Percentiles rank a stretch among this genome's conserved stretches.
Evolutionary conservation across 1,140 invertebrate species (phyloP).

Genomic region (Callitettix versicolor): DNA sequence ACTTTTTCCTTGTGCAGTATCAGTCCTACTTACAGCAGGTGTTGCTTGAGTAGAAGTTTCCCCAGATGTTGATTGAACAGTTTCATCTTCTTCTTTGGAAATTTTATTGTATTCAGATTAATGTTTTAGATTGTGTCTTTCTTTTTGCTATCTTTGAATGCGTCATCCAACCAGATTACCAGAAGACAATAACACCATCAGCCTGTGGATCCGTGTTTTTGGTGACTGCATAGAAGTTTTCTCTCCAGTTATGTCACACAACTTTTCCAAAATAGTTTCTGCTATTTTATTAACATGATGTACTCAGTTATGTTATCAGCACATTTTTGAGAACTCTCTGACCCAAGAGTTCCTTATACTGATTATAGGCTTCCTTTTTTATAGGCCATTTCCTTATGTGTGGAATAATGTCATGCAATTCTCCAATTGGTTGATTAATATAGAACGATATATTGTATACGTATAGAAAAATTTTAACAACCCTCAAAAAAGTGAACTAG

Average conservation of each 20-base stretch:
- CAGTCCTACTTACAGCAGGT: background rate
- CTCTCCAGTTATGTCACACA: conserved; percentile 15
- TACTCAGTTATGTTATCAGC: conserved; percentile 16
- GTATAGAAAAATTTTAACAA: no score
- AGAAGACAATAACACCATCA: conserved; percentile 14
- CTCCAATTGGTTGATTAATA: no score
- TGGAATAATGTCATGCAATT: no score
- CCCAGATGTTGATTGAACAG: no score
- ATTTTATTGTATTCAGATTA: no score
- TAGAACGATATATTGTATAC: no score
- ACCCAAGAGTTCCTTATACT: conserved; percentile 13
- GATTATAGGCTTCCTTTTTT: conserved; percentile 4
- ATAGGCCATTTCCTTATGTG: no score
- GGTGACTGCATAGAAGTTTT: conserved; percentile 12
- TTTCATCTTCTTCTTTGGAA: no score
- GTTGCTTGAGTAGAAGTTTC: background rate
- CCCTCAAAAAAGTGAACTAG: no score
- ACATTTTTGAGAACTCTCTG: conserved; percentile 13
- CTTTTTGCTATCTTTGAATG: conserved; percentile 8
- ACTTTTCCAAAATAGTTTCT: conserved; percentile 3
- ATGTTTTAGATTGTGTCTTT: background rate
- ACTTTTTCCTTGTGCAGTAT: background rate
- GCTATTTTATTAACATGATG: conserved; percentile 15
- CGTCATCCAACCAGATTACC: conserved; percentile 13
- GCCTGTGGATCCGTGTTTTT: conserved; percentile 11